Percentiles rank a stretch among this genome's conserved stretches.
These are phyloP conservation scores for Halichondria panicea DNA, from an alignment of 37 sponge, comb jelly and placozoan genomes.

Conservation along the genomic window DNA sequence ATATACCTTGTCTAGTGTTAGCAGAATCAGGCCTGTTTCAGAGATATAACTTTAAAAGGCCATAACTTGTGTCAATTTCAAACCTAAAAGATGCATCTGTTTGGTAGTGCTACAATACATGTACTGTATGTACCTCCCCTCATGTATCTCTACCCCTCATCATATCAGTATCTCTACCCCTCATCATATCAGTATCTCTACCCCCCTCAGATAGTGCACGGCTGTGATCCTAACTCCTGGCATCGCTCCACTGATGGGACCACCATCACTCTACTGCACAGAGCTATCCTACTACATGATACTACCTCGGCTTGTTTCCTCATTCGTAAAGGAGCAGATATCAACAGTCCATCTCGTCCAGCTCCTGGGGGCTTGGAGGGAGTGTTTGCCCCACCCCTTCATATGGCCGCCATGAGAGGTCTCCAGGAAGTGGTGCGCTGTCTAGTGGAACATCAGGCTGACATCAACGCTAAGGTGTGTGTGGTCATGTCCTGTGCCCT, in stretches of 20 bases:
- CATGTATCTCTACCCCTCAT: not conserved
- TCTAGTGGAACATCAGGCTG: constrained; percentile 75
- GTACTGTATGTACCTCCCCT: no score
- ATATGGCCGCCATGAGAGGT: constrained; percentile 81
- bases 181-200: not conserved
- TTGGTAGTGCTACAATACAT: no score
- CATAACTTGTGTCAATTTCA: no score
- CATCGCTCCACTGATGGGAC: constrained; percentile 48
- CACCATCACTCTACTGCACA: constrained; percentile 79
- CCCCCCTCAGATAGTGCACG: constrained; percentile 64
- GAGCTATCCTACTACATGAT: constrained; percentile 82
- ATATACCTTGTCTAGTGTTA: no score
- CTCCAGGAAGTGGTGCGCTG: constrained; percentile 83
- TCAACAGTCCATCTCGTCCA: constrained; percentile 59
- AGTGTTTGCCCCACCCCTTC: constrained; percentile 73
- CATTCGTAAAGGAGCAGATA: constrained; percentile 76
- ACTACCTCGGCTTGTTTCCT: constrained; percentile 81
- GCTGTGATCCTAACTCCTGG: constrained; percentile 94
- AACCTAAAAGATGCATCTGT: no score
- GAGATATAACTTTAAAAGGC: no score
- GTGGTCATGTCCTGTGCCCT: not conserved
- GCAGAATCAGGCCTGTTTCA: no score
- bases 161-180: not conserved
- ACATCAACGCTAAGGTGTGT: constrained; percentile 80
- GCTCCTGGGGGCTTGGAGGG: not conserved